Evolutionary conservation across 2,888 invertebrate species (phyloP), one percentile per base, ranked within the genome.

Genomic region (Brachypalpus laphriformis): DNA sequence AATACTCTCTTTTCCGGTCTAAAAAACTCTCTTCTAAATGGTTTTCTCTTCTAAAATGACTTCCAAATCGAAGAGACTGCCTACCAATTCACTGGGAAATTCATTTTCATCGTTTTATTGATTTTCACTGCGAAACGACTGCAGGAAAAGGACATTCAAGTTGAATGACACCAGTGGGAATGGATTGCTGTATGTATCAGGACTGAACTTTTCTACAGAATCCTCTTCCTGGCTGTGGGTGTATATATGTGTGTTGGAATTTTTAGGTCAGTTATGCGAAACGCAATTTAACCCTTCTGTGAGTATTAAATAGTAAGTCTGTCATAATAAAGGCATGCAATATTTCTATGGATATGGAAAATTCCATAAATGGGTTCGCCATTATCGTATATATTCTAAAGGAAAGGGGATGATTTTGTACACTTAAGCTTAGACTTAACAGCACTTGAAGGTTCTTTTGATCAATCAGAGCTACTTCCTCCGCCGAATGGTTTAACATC

Each of bases 161-260:
- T 83, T 83, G 83, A 83, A 83, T 83, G 83, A 83, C 83, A 83
- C 78, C 47, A 59, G 51, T 74, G 42, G 25, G 59, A 66, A 37
- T 14, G 68, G 54, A 28, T 20, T 51, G 14, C 8, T 51, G 54
- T 34, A 45, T 40, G 16, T 54, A 45, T 42, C 22, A 59, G 49
- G 40, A 49, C 14, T 65, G 70, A 71, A 70, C 56, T 56, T 63
- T 40, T 54, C 66, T 16, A 1, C 16, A 22, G 16, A 49, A 25
- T 22, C 3, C 47, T 3, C 6, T 45, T 6, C 3, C 59, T 66
- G 25, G 34, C 28, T 66, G 42, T 77, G 22, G 47, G 56, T 61
- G n/a, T n/a, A n/a, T n/a, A n/a, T n/a, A 20, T 74, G 18, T 63
- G 56, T 63, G 56, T 68, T 68, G 68, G 56, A 34, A 51, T 68